phyloP scores from a whole-genome alignment of 2,113 vertebrate species.

The Perognathus longimembris region DNA sequence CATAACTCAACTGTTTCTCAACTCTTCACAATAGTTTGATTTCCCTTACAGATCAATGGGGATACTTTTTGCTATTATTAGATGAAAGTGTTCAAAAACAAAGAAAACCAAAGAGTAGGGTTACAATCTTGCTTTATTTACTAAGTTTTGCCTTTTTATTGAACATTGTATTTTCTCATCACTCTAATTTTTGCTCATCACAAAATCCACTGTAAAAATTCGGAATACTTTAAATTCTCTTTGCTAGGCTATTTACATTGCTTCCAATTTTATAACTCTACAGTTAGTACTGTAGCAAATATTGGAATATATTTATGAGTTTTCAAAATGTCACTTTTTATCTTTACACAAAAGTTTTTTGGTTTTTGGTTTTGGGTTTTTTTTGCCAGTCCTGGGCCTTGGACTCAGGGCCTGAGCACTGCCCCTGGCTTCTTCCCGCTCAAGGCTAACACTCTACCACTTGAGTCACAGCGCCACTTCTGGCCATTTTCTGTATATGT shows the following conservation, averaged over 20 bases:
- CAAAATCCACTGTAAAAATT: conserved; percentile 38
- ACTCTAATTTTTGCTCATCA: conserved; percentile 22
- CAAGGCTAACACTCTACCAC: too few relatives aligned
- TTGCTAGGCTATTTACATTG: neutral
- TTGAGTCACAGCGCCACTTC: too few relatives aligned
- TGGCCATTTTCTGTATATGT: too few relatives aligned
- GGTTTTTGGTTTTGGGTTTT: too few relatives aligned
- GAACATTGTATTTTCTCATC: neutral
- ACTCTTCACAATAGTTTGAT: neutral
- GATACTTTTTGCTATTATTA: neutral
- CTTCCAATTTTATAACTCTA: conserved; percentile 4
- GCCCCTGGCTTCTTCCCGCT: too few relatives aligned
- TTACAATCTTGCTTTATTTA: conserved; percentile 40
- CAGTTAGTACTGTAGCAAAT: neutral
- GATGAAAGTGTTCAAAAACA: conserved; percentile 1
- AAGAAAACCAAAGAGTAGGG: neutral
- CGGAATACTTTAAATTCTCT: neutral
- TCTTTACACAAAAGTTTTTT: neutral
- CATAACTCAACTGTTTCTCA: neutral
- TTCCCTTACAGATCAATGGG: neutral
- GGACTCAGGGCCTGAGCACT: too few relatives aligned
- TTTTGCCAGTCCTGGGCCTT: too few relatives aligned
- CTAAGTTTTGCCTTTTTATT: conserved; percentile 25
- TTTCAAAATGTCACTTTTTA: neutral
- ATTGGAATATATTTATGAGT: neutral